phyloP scores from a whole-genome alignment of 2,888 invertebrate species.

The Melieria omissa region DNA sequence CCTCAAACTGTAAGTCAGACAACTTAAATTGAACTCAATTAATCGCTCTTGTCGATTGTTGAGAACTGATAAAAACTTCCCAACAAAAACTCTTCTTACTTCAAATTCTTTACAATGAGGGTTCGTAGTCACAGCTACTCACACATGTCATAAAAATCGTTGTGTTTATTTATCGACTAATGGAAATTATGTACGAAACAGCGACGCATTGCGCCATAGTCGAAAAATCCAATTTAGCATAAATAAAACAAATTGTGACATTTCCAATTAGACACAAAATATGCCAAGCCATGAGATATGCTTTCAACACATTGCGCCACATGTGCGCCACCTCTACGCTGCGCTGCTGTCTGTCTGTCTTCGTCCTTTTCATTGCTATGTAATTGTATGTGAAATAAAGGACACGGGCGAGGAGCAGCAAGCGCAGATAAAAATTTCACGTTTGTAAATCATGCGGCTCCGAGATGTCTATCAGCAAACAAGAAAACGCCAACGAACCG shows the following conservation, averaged over 20 bases:
- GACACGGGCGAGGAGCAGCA: too few relatives aligned
- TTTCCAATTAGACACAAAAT: slow-evolving; percentile 40
- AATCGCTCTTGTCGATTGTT: too few relatives aligned
- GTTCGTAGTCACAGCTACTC: too few relatives aligned
- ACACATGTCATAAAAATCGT: too few relatives aligned
- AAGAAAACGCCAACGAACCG: not conserved
- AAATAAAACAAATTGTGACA: slow-evolving; percentile 39
- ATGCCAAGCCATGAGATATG: not conserved
- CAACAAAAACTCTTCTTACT: too few relatives aligned
- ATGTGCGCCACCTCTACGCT: not conserved
- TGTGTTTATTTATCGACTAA: too few relatives aligned
- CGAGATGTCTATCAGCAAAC: slow-evolving; percentile 44
- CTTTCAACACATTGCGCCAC: slow-evolving; percentile 23
- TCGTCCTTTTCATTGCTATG: slow-evolving; percentile 8
- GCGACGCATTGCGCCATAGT: too few relatives aligned
- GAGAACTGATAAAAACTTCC: too few relatives aligned
- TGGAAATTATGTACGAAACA: too few relatives aligned
- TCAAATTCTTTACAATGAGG: too few relatives aligned
- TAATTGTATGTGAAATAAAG: slow-evolving; percentile 1
- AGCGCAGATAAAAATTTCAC: slow-evolving; percentile 25
- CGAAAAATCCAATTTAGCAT: slow-evolving; percentile 32
- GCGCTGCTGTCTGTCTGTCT: slow-evolving; percentile 12
- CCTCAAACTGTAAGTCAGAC: too few relatives aligned
- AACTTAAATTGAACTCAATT: too few relatives aligned
- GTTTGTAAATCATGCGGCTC: slow-evolving; percentile 39